Evolutionary conservation across 2,113 vertebrate species (phyloP), one percentile per base, ranked within the genome.

Genomic region (Halichoerus grypus): DNA sequence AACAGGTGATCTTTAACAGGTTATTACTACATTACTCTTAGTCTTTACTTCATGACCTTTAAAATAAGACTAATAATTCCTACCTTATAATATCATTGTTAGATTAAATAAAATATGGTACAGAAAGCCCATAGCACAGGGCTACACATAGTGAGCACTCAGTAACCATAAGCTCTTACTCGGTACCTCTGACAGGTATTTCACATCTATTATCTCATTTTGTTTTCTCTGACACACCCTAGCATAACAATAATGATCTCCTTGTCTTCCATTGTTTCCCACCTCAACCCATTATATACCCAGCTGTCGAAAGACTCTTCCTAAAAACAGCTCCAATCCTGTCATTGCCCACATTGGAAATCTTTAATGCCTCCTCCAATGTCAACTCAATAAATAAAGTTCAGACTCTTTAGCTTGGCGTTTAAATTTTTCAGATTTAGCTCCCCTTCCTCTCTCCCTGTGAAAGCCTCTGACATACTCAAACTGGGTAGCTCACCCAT

Each of bases 141-240:
- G 15, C 42, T 63, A 28, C 4, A 28, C 12, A 7, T 1, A 77
- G 55, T 63, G 82, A 88, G 42, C 15, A n/a, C 42, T 89, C 49
- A 22, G 42, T 26, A 82, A 90, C 15, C 16, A 3, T 14, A 46
- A 46, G 14, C 15, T 69, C 31, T 94, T 83, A 72, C 69, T 83
- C 53, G 84, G 71, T 95, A 42, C 55, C 42, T 85, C 69, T 36
- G 91, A 91, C 63, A 89, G 39, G n/a, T 67, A 80, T 93, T 91
- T 88, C 81, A 83, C 92, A 63, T 55, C 59, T 49, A 84, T 74
- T 87, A 86, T 51, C 92, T 97, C 31, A 26, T 55, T 72, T 88
- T 94, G 84, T 76, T 96, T 97, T 90, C 94, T 94, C 63, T 22
- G 74, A 92, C 87, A 96, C 90, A 71, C 76, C 90, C 80, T 55